Conservation (phyloP, 2,113 vertebrate genomes). For the Bambusicola thoracicus region DNA sequence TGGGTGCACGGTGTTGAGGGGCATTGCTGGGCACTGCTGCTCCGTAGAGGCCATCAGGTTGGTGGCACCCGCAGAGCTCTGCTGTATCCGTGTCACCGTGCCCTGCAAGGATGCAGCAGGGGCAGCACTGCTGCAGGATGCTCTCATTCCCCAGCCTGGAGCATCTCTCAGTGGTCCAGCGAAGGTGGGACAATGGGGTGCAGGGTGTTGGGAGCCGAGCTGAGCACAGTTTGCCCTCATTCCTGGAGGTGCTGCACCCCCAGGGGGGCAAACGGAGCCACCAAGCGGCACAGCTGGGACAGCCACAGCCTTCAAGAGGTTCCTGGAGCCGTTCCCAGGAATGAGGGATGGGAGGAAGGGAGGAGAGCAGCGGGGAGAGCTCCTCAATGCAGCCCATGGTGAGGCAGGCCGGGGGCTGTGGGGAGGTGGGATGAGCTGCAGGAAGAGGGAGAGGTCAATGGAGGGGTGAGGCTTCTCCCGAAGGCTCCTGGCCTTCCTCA, state of each 20-base stretch:
- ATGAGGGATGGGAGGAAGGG: not conserved
- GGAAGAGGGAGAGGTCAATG: not conserved
- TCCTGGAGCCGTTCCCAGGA: not conserved
- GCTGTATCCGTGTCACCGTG: accelerated
- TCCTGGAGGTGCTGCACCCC: not conserved
- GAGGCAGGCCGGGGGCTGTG: not conserved
- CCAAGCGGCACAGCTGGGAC: not conserved
- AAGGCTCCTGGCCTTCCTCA: not conserved
- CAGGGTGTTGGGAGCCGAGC: not conserved
- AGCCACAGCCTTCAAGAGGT: not conserved
- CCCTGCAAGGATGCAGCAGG: not conserved
- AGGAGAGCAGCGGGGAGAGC: not conserved
- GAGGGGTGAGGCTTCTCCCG: not conserved
- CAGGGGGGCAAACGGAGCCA: accelerated
- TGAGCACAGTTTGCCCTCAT: not conserved
- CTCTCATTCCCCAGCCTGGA: accelerated
- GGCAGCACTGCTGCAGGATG: accelerated
- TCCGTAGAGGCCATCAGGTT: not conserved
- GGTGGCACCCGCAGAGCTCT: accelerated
- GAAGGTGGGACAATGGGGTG: not conserved
- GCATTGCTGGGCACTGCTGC: not conserved
- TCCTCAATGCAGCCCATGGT: not conserved
- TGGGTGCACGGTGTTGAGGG: not conserved
- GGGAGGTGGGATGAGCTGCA: accelerated
- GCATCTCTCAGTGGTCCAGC: not conserved